These are phyloP conservation scores for Drosophila persimilis DNA, from an alignment of 1,140 invertebrate genomes.

Conservation along the genomic window DNA sequence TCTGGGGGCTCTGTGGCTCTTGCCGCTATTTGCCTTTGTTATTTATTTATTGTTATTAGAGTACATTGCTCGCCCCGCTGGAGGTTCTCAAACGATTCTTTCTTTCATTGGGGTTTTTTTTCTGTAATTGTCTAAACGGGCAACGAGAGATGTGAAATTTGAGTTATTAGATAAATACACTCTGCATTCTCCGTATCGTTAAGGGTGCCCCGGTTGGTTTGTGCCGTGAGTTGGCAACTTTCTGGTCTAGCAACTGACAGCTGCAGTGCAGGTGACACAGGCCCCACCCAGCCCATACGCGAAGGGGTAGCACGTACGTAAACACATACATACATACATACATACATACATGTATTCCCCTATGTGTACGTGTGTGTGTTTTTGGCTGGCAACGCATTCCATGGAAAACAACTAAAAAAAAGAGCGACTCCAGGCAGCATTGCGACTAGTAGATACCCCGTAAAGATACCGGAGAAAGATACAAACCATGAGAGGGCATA, in stretches of 20 bases:
- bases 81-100: conserved; percentile 55
- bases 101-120: conserved; percentile 13
- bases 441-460: no score
- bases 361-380: no score
- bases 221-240: conserved; percentile 41
- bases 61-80: conserved; percentile 59
- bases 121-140: conserved; percentile 64
- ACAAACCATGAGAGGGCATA: no score
- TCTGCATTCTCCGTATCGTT: no score
- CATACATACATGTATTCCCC: no score
- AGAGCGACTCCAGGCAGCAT: no score
- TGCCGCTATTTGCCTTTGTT: conserved; percentile 77
- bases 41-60: conserved; percentile 80
- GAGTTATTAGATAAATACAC: no score
- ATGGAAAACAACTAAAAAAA: no score
- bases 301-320: conserved; percentile 23
- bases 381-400: no score
- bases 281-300: not conserved
- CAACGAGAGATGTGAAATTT: not conserved
- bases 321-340: no score
- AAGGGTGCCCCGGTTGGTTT: not conserved
- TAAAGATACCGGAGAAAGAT: no score
- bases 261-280: conserved; percentile 47
- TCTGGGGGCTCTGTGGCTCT: conserved; percentile 25
- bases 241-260: conserved; percentile 37